Evolutionary conservation across 2,888 invertebrate genomes (phyloP).

Genomic region (Dichetophora obliterata): DNA sequence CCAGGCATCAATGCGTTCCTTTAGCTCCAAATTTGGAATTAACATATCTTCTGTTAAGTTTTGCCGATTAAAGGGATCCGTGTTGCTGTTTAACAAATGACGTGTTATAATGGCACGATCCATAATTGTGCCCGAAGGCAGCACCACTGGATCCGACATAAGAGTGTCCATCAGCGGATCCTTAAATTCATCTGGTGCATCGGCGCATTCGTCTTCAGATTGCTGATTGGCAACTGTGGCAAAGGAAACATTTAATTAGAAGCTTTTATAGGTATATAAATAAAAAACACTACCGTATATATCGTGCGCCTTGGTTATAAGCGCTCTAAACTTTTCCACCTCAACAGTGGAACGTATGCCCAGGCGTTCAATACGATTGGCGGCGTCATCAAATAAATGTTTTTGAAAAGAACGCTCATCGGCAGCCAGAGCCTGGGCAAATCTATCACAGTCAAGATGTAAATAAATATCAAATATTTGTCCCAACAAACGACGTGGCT

Average conservation of each 20-base stretch:
- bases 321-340: slow-evolving; percentile 85
- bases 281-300: slow-evolving; percentile 73
- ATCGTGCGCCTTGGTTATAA: slow-evolving; percentile 83
- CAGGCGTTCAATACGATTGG: slow-evolving; percentile 82
- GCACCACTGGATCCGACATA: slow-evolving; percentile 94
- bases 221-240: slow-evolving; percentile 80
- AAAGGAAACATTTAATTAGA: background rate
- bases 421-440: slow-evolving; percentile 91
- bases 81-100: slow-evolving; percentile 94
- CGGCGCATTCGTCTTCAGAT: slow-evolving; percentile 92
- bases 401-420: slow-evolving; percentile 97
- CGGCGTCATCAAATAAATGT: slow-evolving; percentile 92
- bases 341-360: slow-evolving; percentile 88
- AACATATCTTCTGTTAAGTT: slow-evolving; percentile 95
- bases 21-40: slow-evolving; percentile 87
- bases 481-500: slow-evolving; percentile 90
- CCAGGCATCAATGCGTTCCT: slow-evolving; percentile 89
- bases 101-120: slow-evolving; percentile 93
- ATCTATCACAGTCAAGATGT: slow-evolving; percentile 92
- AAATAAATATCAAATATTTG: slow-evolving; percentile 97
- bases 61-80: slow-evolving; percentile 98
- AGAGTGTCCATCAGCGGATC: slow-evolving; percentile 98
- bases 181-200: slow-evolving; percentile 96
- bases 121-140: slow-evolving; percentile 94
- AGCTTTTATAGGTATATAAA: background rate